Percentiles rank a stretch among this genome's conserved stretches.
phyloP scores from a whole-genome alignment of 2,113 vertebrate genomes.

The Apodemus sylvaticus region DNA sequence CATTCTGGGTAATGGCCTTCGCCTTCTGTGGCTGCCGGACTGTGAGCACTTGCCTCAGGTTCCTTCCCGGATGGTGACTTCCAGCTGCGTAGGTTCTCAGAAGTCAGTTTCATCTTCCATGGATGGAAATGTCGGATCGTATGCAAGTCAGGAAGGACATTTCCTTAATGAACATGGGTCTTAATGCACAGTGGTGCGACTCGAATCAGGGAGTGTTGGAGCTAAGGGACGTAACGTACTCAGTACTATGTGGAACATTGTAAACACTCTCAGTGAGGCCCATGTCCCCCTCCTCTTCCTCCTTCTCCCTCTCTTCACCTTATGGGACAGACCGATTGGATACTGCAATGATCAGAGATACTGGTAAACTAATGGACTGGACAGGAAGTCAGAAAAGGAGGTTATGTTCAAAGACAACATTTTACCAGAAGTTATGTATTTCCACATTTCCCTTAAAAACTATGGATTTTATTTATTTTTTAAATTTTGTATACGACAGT shows the following conservation, averaged over 20 bases:
- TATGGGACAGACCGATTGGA: neutral
- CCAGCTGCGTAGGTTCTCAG: neutral
- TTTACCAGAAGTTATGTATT: constrained; percentile 27
- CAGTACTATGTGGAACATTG: neutral
- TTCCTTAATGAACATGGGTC: neutral
- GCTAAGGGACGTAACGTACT: neutral
- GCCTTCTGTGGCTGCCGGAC: neutral
- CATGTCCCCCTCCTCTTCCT: neutral
- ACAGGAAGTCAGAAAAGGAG: neutral
- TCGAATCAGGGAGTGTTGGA: neutral
- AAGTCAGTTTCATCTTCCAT: neutral
- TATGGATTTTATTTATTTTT: neutral
- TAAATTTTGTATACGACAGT: neutral
- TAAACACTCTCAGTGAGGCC: neutral
- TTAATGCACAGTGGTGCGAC: neutral
- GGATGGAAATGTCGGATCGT: neutral
- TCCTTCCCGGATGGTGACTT: neutral
- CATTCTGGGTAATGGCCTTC: neutral
- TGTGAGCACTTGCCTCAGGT: rapidly evolving
- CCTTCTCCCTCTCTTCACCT: neutral
- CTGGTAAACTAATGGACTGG: neutral
- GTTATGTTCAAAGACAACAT: neutral
- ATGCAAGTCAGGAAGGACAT: neutral
- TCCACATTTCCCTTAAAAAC: neutral
- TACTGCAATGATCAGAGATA: neutral